Base-by-base conservation (phyloP, 2,888 invertebrate species). In the Eupeodes latifasciatus region DNA sequence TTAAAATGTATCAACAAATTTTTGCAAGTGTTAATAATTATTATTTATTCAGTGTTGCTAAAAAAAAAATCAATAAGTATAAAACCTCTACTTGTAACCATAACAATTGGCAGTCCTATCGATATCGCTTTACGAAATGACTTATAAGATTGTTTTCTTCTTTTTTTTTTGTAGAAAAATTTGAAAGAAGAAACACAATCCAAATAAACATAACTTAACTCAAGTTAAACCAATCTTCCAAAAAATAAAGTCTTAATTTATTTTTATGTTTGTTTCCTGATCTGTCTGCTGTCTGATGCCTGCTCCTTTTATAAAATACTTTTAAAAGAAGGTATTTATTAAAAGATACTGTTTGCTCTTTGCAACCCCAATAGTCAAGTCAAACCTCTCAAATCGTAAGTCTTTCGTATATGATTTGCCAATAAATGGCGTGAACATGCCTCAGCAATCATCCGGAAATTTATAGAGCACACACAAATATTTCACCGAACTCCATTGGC, bases 381-480 rank as follows among this genome's bases (percentile, higher is more conserved):
- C 55, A 59, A 12, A 47, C 59, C 14, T 66, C 14, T 66, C 19
- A 47, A 49, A 47, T 66, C 66, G 47, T 59, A 59, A 72, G 59
- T 72, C 59, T 59, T 55, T 59, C 19, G 72, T 57, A 59, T 59
- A 77, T 71, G 64, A 78, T 78, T 59, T 72, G 72, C 66, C 49
- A 66, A 51, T 51, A 83, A 78, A 74, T 55, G 53, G 72, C 66
- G 83, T 61, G 59, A 67, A 74, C 83, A 83, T 83, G 66, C 74
- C 67, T 75, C 80, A 53, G 71, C 74, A 79, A 69, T 79, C 67
- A 74, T 62, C 67, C 74, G 67, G 79, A 67, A 67, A 74, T 72
- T 82, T 78, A 78, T 72, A 55, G 40, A 82, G 71, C 72, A 66
- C 72, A 78, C 61, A 79, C 72, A 79, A 75, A 53, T 69, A 75